phyloP scores from a whole-genome alignment of 1,140 invertebrate genomes.

The Yoshiicerus persimilis region DNA sequence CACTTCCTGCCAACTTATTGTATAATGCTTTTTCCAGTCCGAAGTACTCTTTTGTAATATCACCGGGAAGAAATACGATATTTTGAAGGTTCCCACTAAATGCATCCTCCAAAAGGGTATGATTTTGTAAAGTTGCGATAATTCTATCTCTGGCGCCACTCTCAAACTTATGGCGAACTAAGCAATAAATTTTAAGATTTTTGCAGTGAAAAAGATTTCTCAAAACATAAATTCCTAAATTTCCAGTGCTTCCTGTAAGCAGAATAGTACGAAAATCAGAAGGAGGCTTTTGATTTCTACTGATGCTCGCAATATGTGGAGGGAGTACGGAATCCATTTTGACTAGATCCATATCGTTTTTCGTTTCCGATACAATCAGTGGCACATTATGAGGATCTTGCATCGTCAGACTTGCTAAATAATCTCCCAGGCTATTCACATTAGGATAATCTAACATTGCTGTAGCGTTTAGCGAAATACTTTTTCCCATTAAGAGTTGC shows the following conservation, averaged over 20 bases:
- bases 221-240: background rate
- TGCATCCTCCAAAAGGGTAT: background rate
- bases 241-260: background rate
- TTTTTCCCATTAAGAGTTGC: background rate
- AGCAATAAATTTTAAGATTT: background rate
- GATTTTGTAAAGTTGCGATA: background rate
- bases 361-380: background rate
- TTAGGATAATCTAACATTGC: background rate
- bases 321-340: background rate
- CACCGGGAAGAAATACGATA: background rate
- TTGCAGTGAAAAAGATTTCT: background rate
- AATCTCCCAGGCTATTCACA: background rate
- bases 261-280: background rate
- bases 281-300: background rate
- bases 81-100: background rate
- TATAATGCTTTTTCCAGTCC: background rate
- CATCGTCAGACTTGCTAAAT: background rate
- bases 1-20: background rate
- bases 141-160: background rate
- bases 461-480: background rate
- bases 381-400: background rate
- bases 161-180: background rate
- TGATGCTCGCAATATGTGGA: background rate
- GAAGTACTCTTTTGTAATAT: background rate
- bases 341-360: background rate